A percentile compares a stretch with the other conserved stretches of the same genome.
Evolutionary conservation across 1,140 invertebrate genomes (phyloP).

Genomic region (Meloidogyne chitwoodi): DNA sequence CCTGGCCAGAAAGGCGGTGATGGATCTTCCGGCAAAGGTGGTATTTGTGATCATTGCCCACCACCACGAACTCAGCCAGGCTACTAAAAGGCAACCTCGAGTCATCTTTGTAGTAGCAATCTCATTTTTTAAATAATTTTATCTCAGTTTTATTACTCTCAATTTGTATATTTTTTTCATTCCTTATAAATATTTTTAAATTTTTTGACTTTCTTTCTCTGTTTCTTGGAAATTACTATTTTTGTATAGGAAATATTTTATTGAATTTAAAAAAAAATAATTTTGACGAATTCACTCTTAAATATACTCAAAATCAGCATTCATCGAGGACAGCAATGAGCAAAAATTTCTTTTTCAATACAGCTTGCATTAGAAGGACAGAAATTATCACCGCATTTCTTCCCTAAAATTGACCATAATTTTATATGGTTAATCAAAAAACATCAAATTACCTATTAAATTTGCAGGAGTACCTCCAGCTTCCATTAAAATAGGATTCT

Average conservation of each 20-base stretch:
- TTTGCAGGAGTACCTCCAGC: not conserved
- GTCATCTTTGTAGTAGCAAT: not conserved
- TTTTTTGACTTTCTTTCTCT: no score
- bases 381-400: slow-evolving; percentile 31
- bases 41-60: slow-evolving; percentile 5
- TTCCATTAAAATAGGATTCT: slow-evolving; percentile 2
- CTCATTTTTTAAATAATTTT: not conserved
- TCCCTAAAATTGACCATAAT: slow-evolving; percentile 19
- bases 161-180: not conserved
- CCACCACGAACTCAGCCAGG: slow-evolving; percentile 16
- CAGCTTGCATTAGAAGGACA: slow-evolving; percentile 25
- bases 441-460: not conserved
- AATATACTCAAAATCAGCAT: no score
- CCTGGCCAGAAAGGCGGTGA: not conserved
- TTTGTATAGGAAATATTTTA: not conserved
- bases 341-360: slow-evolving; percentile 33
- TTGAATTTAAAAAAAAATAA: not conserved
- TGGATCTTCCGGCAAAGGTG: not conserved
- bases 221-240: no score
- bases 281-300: not conserved
- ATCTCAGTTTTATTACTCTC: not conserved
- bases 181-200: not conserved
- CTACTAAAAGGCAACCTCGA: not conserved
- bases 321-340: slow-evolving; percentile 32
- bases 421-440: no score